Evolutionary conservation across 2,113 vertebrate species (phyloP).

Genomic region (Hyperopisus bebe): DNA sequence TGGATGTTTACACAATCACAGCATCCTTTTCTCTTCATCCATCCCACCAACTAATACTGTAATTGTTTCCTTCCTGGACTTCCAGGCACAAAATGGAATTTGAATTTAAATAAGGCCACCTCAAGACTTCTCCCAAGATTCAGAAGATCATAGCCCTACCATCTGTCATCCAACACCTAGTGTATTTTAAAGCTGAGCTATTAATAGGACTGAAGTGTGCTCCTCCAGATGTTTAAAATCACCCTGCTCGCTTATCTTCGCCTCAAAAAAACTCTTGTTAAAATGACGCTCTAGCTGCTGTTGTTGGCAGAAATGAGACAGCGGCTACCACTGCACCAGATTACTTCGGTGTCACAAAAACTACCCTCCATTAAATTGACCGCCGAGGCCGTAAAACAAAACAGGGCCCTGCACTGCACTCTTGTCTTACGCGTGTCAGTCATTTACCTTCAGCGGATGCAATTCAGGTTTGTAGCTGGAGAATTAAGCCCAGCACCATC

Average conservation of each 20-base stretch:
- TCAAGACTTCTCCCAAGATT: background rate
- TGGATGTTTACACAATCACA: background rate
- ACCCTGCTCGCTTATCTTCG: background rate
- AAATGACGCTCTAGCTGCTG: background rate
- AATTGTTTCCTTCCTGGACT: conserved; percentile 11
- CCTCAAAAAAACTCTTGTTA: background rate
- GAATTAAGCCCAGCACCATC: background rate
- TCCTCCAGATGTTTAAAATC: conserved; percentile 7
- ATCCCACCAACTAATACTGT: background rate
- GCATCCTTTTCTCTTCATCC: background rate
- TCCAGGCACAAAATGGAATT: conserved; percentile 4
- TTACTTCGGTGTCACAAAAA: background rate
- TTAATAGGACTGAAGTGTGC: background rate
- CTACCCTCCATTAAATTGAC: background rate
- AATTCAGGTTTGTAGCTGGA: background rate
- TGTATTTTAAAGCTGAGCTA: conserved; percentile 5
- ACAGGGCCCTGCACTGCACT: background rate
- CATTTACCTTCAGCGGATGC: background rate
- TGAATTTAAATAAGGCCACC: conserved; percentile 2
- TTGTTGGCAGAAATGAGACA: background rate
- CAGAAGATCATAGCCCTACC: background rate
- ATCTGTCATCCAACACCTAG: conserved; percentile 4
- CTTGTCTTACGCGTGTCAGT: background rate
- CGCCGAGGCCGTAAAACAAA: background rate
- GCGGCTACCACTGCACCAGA: background rate